A percentile compares a stretch with the other conserved stretches of the same genome.
phyloP scores from a whole-genome alignment of 2,113 vertebrate species.

The Podarcis muralis region DNA sequence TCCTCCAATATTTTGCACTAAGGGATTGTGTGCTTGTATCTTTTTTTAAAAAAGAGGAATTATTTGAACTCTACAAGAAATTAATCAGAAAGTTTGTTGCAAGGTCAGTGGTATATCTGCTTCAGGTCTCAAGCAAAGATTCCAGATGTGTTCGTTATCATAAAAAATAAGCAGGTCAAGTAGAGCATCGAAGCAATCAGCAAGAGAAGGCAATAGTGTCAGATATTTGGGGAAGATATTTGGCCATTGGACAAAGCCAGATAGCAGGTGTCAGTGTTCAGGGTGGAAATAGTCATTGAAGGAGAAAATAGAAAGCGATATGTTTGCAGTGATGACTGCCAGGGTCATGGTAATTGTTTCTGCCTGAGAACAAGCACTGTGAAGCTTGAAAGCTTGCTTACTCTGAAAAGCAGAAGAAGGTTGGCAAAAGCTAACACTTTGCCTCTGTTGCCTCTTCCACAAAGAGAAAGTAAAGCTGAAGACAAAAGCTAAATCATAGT shows the following conservation, averaged over 20 bases:
- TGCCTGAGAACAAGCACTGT: not conserved
- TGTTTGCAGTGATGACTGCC: not conserved
- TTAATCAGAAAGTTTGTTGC: rapidly evolving
- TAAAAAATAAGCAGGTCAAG: constrained; percentile 23
- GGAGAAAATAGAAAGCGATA: not conserved
- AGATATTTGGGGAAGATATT: not conserved
- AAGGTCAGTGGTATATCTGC: not conserved
- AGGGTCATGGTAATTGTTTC: constrained; percentile 2
- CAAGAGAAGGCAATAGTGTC: not conserved
- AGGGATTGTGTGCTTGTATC: not conserved
- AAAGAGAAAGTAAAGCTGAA: rapidly evolving
- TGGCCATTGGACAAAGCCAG: not conserved
- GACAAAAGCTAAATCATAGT: not conserved
- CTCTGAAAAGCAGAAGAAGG: not conserved
- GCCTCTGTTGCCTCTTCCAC: not conserved
- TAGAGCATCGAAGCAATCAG: not conserved
- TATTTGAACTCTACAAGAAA: not conserved
- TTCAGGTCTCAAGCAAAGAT: constrained; percentile 31
- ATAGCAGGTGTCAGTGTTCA: rapidly evolving
- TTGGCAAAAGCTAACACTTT: not conserved
- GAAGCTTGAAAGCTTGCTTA: not conserved
- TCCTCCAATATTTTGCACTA: not conserved
- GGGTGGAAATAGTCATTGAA: not conserved
- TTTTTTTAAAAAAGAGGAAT: not conserved
- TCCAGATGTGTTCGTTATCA: not conserved